A percentile compares a stretch with the other conserved stretches of the same genome.
Evolutionary conservation across 2,113 vertebrate species (phyloP).

Genomic region (Psilopogon haemacephalus): DNA sequence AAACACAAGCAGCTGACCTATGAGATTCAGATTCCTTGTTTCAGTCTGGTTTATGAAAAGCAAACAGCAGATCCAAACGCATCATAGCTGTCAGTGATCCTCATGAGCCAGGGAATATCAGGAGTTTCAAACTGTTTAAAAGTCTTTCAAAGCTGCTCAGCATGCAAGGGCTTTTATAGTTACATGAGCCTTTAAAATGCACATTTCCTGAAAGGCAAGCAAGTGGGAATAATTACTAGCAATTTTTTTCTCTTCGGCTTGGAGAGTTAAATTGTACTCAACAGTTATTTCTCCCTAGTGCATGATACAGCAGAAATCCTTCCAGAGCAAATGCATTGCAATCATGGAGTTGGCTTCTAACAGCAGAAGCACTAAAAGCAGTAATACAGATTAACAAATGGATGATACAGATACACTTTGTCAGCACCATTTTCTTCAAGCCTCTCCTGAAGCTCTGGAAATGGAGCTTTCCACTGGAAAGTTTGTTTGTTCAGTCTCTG

Average conservation of each 20-base stretch:
- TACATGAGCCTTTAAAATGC: slow-evolving; percentile 54
- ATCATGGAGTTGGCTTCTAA: slow-evolving; percentile 50
- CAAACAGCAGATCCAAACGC: slow-evolving; percentile 14
- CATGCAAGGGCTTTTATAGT: slow-evolving; percentile 58
- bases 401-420: slow-evolving; percentile 48
- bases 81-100: slow-evolving; percentile 18
- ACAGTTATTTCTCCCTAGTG: slow-evolving; percentile 70
- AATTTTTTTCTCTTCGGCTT: slow-evolving; percentile 55
- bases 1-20: slow-evolving; percentile 30
- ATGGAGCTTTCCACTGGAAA: slow-evolving; percentile 22
- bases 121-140: slow-evolving; percentile 45
- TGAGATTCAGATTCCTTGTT: slow-evolving; percentile 21
- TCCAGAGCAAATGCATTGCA: slow-evolving; percentile 61
- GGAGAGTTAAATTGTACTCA: slow-evolving; percentile 68
- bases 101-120: slow-evolving; percentile 51
- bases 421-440: slow-evolving; percentile 42
- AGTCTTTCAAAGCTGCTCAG: slow-evolving; percentile 57
- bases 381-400: slow-evolving; percentile 61
- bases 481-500: not conserved
- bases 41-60: slow-evolving; percentile 57
- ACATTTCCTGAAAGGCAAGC: slow-evolving; percentile 67
- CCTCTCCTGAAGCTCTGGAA: slow-evolving; percentile 39
- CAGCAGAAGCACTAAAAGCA: slow-evolving; percentile 56
- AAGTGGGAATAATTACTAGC: slow-evolving; percentile 67
- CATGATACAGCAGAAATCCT: slow-evolving; percentile 67